phyloP scores from a whole-genome alignment of 2,113 vertebrate species.

The Heterotilapia buettikoferi region DNA sequence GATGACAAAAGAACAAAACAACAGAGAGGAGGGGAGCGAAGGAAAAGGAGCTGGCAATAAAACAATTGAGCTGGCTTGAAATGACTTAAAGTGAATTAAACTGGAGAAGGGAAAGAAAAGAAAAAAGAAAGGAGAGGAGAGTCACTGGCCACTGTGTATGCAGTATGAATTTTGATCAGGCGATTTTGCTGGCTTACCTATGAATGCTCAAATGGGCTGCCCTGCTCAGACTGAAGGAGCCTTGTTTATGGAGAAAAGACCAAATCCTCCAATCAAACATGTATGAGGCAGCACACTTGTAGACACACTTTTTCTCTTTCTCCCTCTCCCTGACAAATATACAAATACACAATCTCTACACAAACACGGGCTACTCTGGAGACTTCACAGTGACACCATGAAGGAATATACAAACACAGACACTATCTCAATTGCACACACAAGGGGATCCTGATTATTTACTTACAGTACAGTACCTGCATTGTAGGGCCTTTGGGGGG shows the following conservation, averaged over 20 bases:
- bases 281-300: constrained; percentile 21
- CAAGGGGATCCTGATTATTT: constrained; percentile 45
- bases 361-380: constrained; percentile 43
- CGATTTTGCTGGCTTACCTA: constrained; percentile 15
- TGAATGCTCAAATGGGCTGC: constrained; percentile 18
- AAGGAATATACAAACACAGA: constrained; percentile 11
- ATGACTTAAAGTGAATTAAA: constrained; percentile 21
- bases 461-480: constrained; percentile 49
- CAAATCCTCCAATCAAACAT: constrained; percentile 49
- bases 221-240: constrained; percentile 45
- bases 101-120: background rate
- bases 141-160: background rate
- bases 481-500: constrained; percentile 4
- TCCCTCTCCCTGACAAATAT: background rate
- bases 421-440: background rate
- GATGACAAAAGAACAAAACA: constrained; percentile 34
- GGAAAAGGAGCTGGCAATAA: background rate
- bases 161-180: constrained; percentile 53
- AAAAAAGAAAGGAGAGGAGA: background rate
- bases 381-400: constrained; percentile 24
- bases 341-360: background rate
- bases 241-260: constrained; percentile 52
- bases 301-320: background rate
- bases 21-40: background rate
- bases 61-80: constrained; percentile 24